Evolutionary conservation across 2,888 invertebrate genomes (phyloP).

Genomic region (Acanthopleura granulata): DNA sequence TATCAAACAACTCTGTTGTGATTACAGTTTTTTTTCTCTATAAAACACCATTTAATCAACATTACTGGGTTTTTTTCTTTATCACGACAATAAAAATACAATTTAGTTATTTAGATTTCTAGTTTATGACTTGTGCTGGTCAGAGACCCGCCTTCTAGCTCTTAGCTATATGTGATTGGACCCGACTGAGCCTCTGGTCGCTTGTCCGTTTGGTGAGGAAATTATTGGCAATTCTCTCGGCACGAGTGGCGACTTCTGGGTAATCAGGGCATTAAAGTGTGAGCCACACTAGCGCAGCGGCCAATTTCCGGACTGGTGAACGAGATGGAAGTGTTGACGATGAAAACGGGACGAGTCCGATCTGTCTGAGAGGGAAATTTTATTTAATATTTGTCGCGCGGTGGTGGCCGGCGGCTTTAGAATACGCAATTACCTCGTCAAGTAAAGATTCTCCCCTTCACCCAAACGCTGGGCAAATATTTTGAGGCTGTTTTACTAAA

Average conservation of each 20-base stretch:
- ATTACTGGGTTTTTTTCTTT: too few relatives aligned
- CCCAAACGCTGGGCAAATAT: conserved; percentile 7
- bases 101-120: too few relatives aligned
- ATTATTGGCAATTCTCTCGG: conserved; percentile 7
- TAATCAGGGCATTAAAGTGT: background rate
- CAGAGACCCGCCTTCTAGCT: too few relatives aligned
- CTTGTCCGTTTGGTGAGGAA: background rate
- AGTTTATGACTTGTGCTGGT: too few relatives aligned
- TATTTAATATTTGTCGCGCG: conserved; percentile 19
- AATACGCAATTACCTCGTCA: conserved; percentile 11
- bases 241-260: conserved; percentile 7
- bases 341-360: background rate
- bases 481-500: conserved; percentile 13
- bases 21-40: too few relatives aligned
- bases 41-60: too few relatives aligned
- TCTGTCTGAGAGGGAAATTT: conserved; percentile 13
- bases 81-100: too few relatives aligned
- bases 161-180: background rate
- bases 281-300: background rate
- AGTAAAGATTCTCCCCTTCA: conserved; percentile 10
- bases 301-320: conserved; percentile 6
- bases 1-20: too few relatives aligned
- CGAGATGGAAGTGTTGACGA: background rate
- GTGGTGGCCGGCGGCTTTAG: conserved; percentile 8
- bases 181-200: background rate